These are phyloP conservation scores for Leptopterna dolabrata DNA, from an alignment of 2,888 invertebrate species.

Conservation along the genomic window DNA sequence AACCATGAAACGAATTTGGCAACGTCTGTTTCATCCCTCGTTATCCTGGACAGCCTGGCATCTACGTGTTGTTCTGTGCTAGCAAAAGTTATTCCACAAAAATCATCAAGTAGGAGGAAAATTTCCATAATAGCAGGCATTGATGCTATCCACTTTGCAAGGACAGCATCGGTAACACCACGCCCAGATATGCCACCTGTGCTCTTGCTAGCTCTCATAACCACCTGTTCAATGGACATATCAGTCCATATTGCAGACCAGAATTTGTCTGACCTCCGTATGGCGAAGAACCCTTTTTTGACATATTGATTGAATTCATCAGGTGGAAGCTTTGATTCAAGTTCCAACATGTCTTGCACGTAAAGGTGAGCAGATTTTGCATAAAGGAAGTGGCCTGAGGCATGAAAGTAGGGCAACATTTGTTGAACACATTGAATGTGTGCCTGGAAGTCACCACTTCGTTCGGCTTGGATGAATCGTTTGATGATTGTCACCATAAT, in stretches of 20 bases:
- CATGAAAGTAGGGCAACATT: conserved; percentile 61
- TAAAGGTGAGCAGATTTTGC: conserved; percentile 61
- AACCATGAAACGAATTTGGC: conserved; percentile 56
- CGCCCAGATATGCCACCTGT: conserved; percentile 58
- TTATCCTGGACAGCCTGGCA: conserved; percentile 63
- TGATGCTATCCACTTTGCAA: conserved; percentile 46
- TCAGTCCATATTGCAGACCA: conserved; percentile 56
- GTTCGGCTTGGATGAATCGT: conserved; percentile 54
- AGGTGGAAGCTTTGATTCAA: neutral
- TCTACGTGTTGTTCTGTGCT: conserved; percentile 63
- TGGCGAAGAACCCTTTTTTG: conserved; percentile 5
- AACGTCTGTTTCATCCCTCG: conserved; percentile 63
- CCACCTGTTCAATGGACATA: conserved; percentile 56
- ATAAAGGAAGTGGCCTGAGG: conserved; percentile 62
- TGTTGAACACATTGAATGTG: conserved; percentile 58
- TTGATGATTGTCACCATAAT: conserved; percentile 39
- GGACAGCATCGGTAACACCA: conserved; percentile 47
- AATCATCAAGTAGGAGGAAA: conserved; percentile 55
- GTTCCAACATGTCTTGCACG: conserved; percentile 16
- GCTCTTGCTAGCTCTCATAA: too few relatives aligned
- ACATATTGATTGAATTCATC: conserved; percentile 53
- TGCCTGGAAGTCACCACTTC: conserved; percentile 58
- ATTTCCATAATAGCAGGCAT: conserved; percentile 42
- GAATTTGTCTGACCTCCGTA: conserved; percentile 57
- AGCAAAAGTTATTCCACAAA: conserved; percentile 49